phyloP scores from a whole-genome alignment of 2,113 vertebrate species.

The Poicephalus gulielmi region DNA sequence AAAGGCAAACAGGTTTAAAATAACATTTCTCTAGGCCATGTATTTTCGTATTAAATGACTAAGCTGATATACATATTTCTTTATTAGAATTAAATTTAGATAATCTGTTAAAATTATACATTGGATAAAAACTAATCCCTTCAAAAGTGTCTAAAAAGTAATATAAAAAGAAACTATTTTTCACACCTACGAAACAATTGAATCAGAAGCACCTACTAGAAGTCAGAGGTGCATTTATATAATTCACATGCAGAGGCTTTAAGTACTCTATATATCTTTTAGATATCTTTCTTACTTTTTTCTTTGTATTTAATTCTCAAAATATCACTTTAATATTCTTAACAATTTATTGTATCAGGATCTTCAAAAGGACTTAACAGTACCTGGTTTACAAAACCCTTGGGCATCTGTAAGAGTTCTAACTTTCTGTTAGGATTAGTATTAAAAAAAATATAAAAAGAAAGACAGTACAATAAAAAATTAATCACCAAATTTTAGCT shows the following conservation, averaged over 20 bases:
- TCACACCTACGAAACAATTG: neutral
- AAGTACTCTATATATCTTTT: neutral
- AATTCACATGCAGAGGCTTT: neutral
- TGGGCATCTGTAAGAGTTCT: neutral
- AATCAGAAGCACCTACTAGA: neutral
- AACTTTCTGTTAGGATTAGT: neutral
- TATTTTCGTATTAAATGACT: constrained; percentile 60
- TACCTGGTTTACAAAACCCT: neutral
- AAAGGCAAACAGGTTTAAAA: constrained; percentile 75
- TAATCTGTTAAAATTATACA: constrained; percentile 21
- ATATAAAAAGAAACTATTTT: neutral
- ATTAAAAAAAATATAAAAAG: neutral
- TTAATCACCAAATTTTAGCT: neutral
- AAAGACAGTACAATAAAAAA: neutral
- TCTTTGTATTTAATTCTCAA: neutral
- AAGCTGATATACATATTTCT: constrained; percentile 36
- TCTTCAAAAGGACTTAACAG: neutral
- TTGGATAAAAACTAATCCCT: neutral
- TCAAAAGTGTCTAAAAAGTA: constrained; percentile 5
- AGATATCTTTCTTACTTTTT: neutral
- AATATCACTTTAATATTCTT: neutral
- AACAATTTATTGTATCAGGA: neutral
- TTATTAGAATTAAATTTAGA: constrained; percentile 65
- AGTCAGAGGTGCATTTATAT: neutral
- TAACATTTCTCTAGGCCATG: constrained; percentile 63